These are phyloP conservation scores for Enteromius afrohamiltoni DNA, from an alignment of 2,797 vertebrate genomes.

Conservation along the genomic window DNA sequence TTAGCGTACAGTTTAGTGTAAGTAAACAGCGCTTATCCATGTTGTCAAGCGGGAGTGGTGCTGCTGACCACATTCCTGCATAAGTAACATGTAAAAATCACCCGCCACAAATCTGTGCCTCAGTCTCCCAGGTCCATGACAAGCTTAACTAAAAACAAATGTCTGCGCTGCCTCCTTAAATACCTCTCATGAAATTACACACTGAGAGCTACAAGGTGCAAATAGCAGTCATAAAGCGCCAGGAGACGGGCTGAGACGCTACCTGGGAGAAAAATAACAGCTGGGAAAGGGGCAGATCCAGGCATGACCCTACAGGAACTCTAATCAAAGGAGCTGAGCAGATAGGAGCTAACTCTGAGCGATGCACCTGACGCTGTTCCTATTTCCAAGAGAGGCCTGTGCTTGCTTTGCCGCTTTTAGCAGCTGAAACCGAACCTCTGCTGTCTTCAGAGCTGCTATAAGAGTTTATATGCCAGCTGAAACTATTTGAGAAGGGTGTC, in stretches of 20 bases:
- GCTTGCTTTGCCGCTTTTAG: slow-evolving; percentile 28
- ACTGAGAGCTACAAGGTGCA: slow-evolving; percentile 72
- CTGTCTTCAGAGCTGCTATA: neutral
- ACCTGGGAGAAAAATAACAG: slow-evolving; percentile 81
- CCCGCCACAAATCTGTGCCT: slow-evolving; percentile 9
- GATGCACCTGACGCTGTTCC: slow-evolving; percentile 68
- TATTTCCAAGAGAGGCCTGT: slow-evolving; percentile 33
- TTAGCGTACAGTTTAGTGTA: neutral
- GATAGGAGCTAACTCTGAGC: slow-evolving; percentile 68
- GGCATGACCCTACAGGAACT: slow-evolving; percentile 71
- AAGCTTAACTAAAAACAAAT: slow-evolving; percentile 63
- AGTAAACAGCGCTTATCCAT: neutral
- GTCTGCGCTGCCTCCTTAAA: slow-evolving; percentile 63
- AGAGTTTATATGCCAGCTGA: slow-evolving; percentile 32
- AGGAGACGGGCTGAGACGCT: slow-evolving; percentile 68
- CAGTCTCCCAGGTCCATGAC: slow-evolving; percentile 48
- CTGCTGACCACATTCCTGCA: slow-evolving; percentile 25
- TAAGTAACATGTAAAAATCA: slow-evolving; percentile 26
- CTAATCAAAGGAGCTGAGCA: slow-evolving; percentile 68
- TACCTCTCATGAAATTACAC: slow-evolving; percentile 80
- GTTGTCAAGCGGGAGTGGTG: slow-evolving; percentile 24
- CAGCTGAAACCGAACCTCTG: slow-evolving; percentile 21
- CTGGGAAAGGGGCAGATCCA: slow-evolving; percentile 75
- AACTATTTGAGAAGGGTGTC: slow-evolving; percentile 43
- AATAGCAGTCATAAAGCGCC: slow-evolving; percentile 79